Percentiles rank a stretch among this genome's conserved stretches.
phyloP scores from a whole-genome alignment of 2,113 vertebrate species.

The Promerops cafer region DNA sequence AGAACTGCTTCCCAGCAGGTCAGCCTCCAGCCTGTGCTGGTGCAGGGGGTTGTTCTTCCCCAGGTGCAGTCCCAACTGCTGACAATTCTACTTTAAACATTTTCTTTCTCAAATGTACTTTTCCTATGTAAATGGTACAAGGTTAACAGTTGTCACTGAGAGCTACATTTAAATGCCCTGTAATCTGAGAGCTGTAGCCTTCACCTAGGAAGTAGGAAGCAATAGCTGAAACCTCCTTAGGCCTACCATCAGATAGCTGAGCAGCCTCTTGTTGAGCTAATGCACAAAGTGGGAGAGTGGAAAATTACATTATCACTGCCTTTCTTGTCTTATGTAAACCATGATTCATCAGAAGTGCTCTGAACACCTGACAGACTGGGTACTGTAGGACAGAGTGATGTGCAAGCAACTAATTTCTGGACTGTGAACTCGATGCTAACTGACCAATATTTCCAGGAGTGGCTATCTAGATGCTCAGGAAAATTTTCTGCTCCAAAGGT shows the following conservation, averaged over 20 bases:
- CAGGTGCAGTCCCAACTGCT: background rate
- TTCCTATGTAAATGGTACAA: background rate
- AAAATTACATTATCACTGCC: background rate
- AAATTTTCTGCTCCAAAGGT: background rate
- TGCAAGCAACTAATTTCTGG: background rate
- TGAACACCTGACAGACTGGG: background rate
- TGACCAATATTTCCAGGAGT: background rate
- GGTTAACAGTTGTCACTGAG: background rate
- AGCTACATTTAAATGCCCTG: background rate
- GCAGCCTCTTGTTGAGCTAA: background rate
- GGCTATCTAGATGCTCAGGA: background rate
- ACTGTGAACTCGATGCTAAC: background rate
- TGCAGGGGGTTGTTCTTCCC: background rate
- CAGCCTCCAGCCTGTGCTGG: background rate
- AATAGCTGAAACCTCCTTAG: background rate
- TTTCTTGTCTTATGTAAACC: background rate
- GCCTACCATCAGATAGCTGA: background rate
- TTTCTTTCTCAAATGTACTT: background rate
- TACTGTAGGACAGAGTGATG: background rate
- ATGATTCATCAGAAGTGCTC: background rate
- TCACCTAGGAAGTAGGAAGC: background rate
- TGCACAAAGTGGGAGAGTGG: background rate
- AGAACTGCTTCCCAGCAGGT: background rate
- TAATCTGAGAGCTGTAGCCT: background rate
- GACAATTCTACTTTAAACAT: background rate